These are phyloP conservation scores for Apistogramma diplotaenia DNA, from an alignment of 2,113 vertebrate species.

Conservation along the genomic window DNA sequence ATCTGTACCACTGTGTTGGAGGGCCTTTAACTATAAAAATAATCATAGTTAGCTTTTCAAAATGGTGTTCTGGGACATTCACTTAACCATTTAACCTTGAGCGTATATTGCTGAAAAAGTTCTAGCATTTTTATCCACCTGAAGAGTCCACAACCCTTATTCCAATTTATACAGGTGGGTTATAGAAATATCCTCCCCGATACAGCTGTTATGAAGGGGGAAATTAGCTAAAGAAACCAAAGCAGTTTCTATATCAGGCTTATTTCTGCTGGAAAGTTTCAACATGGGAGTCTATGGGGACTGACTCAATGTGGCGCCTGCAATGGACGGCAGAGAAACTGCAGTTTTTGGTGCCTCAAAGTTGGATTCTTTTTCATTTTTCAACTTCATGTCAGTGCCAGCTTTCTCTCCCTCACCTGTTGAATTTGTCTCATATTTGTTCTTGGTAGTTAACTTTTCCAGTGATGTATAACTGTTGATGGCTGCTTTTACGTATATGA, in stretches of 20 bases:
- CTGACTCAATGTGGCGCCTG: not conserved
- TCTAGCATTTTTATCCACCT: no score
- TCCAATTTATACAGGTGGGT: not conserved
- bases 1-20: no score
- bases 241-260: not conserved
- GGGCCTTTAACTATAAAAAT: no score
- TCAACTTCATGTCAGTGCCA: not conserved
- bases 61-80: no score
- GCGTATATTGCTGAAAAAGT: no score
- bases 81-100: no score
- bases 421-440: not conserved
- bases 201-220: not conserved
- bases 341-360: not conserved
- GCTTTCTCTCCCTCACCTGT: not conserved
- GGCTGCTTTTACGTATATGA: not conserved
- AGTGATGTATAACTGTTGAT: not conserved
- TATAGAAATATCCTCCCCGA: not conserved
- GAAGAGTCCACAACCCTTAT: not conserved
- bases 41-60: no score
- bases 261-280: not conserved
- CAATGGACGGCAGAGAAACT: not conserved
- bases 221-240: not conserved
- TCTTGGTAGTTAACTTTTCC: not conserved
- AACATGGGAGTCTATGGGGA: not conserved
- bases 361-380: no score